These are phyloP conservation scores for Gisinianus flammeolus DNA, from an alignment of 2,888 invertebrate genomes.

Conservation along the genomic window DNA sequence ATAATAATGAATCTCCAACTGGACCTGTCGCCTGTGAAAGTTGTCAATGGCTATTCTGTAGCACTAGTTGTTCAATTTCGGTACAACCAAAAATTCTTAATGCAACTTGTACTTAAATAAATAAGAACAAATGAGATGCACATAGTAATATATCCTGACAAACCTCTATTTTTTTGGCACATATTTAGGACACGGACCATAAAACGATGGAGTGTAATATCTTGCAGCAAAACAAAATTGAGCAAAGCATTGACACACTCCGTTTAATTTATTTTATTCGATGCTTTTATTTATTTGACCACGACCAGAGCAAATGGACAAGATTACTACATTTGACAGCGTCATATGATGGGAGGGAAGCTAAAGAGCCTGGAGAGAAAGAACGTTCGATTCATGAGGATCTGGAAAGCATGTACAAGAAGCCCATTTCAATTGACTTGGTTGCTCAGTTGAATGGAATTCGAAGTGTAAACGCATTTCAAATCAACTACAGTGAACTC, in stretches of 20 bases:
- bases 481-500: conserved; percentile 23
- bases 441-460: conserved; percentile 25
- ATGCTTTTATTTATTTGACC: neutral
- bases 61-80: neutral
- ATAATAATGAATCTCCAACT: too few species aligned
- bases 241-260: conserved; percentile 7
- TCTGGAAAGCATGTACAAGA: conserved; percentile 1
- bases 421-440: neutral
- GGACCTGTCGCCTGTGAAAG: neutral
- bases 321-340: conserved; percentile 14
- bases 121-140: too few species aligned
- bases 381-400: neutral
- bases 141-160: neutral
- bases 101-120: too few species aligned
- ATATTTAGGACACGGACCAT: neutral
- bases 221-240: conserved; percentile 15
- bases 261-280: conserved; percentile 32
- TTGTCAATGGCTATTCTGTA: conserved; percentile 35
- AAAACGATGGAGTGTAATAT: conserved; percentile 28
- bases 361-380: neutral
- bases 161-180: neutral
- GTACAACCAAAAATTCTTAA: neutral
- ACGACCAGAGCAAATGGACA: neutral
- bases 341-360: neutral
- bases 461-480: conserved; percentile 33